A percentile compares a stretch with the other conserved stretches of the same genome.
phyloP scores from a whole-genome alignment of 2,888 invertebrate species.

The Acronicta alni region DNA sequence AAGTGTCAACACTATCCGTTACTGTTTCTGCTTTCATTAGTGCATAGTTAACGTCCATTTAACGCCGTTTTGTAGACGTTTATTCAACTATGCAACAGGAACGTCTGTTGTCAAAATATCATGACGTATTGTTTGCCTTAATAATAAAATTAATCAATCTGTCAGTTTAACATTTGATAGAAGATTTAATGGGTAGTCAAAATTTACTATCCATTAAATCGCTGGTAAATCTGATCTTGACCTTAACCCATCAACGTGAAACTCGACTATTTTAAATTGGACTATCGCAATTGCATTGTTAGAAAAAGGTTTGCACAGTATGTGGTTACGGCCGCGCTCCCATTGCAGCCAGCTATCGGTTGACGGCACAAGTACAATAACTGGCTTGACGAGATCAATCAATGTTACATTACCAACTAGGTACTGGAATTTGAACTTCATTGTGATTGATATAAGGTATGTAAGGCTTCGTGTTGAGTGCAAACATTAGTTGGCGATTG shows the following conservation, averaged over 20 bases:
- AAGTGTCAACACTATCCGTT: too few species aligned
- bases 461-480: background rate
- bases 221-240: background rate
- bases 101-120: too few species aligned
- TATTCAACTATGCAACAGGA: too few species aligned
- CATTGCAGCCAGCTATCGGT: conserved; percentile 60
- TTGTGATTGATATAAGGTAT: conserved; percentile 3
- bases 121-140: too few species aligned
- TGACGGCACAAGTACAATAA: conserved; percentile 59
- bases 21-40: too few species aligned
- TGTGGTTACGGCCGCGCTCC: conserved; percentile 30
- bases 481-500: conserved; percentile 11
- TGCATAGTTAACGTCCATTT: too few species aligned
- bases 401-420: conserved; percentile 4
- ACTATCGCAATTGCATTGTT: conserved; percentile 28
- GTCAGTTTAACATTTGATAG: too few species aligned
- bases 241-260: conserved; percentile 5
- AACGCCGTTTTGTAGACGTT: too few species aligned
- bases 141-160: too few species aligned
- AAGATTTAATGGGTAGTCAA: background rate
- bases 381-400: conserved; percentile 36
- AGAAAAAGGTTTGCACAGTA: conserved; percentile 24
- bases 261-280: conserved; percentile 24
- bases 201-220: background rate
- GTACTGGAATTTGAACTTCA: conserved; percentile 20